Percentiles rank a stretch among this genome's conserved stretches.
Evolutionary conservation across 2,797 vertebrate species (phyloP).

Genomic region (Anguilla obscura): DNA sequence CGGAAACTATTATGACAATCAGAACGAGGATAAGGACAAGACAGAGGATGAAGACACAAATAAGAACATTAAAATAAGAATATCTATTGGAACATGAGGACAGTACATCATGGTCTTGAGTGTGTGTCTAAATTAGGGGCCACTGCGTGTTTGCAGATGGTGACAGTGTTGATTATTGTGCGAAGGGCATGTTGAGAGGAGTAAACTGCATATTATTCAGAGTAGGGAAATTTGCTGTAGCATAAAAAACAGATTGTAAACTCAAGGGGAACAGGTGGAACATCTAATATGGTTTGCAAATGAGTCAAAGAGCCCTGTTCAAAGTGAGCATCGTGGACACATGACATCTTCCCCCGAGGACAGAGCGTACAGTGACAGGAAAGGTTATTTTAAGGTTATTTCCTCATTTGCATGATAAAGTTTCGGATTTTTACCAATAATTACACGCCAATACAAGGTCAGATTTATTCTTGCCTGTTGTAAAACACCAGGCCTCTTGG

Average conservation of each 20-base stretch:
- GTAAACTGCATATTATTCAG: neutral
- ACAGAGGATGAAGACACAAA: neutral
- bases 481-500: neutral
- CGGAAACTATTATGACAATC: neutral
- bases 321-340: neutral
- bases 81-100: neutral
- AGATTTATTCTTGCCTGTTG: neutral
- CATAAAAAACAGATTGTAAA: slow-evolving; percentile 36
- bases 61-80: neutral
- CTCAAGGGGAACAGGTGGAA: slow-evolving; percentile 37
- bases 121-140: neutral
- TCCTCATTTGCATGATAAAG: slow-evolving; percentile 4
- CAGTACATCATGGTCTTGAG: neutral
- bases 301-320: slow-evolving; percentile 14
- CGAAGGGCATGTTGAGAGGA: neutral
- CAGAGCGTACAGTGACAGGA: neutral
- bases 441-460: neutral
- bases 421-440: neutral
- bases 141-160: slow-evolving; percentile 3
- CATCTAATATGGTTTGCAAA: slow-evolving; percentile 40
- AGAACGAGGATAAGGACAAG: neutral
- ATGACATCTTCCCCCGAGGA: neutral
- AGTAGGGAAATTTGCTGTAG: neutral
- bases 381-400: slow-evolving; percentile 11
- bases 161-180: neutral